Percentiles rank a stretch among this genome's conserved stretches.
These are phyloP conservation scores for Linnaemya vulpina DNA, from an alignment of 2,888 invertebrate genomes.

Conservation along the genomic window DNA sequence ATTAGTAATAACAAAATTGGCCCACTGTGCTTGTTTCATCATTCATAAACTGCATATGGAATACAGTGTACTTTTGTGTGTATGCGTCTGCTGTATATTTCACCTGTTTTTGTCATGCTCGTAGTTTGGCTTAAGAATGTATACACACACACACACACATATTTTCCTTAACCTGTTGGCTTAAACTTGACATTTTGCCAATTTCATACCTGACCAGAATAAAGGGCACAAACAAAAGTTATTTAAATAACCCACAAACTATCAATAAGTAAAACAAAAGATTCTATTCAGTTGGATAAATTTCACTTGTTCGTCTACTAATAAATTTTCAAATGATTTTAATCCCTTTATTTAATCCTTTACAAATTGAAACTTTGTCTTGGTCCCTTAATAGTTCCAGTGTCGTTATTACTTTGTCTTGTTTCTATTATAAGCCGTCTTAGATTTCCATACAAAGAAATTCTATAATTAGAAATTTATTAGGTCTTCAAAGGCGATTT, in stretches of 20 bases:
- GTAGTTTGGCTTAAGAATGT: too few species aligned
- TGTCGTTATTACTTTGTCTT: neutral
- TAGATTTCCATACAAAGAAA: slow-evolving; percentile 14
- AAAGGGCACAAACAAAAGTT: slow-evolving; percentile 14
- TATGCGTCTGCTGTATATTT: too few species aligned
- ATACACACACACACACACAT: too few species aligned
- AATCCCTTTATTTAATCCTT: slow-evolving; percentile 57
- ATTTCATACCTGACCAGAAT: slow-evolving; percentile 55
- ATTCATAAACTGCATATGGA: too few species aligned
- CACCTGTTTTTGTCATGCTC: too few species aligned
- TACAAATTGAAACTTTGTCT: slow-evolving; percentile 54
- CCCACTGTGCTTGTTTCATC: too few species aligned
- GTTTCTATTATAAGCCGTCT: slow-evolving; percentile 20
- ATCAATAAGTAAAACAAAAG: slow-evolving; percentile 7
- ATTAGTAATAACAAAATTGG: too few species aligned
- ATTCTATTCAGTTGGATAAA: slow-evolving; percentile 18
- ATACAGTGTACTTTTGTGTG: too few species aligned
- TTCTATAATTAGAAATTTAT: slow-evolving; percentile 34
- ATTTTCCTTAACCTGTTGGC: too few species aligned
- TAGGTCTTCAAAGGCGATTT: neutral
- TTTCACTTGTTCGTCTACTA: slow-evolving; percentile 33
- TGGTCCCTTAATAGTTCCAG: neutral
- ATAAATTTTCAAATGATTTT: slow-evolving; percentile 46
- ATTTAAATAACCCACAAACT: slow-evolving; percentile 33
- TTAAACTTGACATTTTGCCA: slow-evolving; percentile 47